Evolutionary conservation across 2,797 vertebrate species (phyloP).

Genomic region (Poeciliopsis paucimaculata): DNA sequence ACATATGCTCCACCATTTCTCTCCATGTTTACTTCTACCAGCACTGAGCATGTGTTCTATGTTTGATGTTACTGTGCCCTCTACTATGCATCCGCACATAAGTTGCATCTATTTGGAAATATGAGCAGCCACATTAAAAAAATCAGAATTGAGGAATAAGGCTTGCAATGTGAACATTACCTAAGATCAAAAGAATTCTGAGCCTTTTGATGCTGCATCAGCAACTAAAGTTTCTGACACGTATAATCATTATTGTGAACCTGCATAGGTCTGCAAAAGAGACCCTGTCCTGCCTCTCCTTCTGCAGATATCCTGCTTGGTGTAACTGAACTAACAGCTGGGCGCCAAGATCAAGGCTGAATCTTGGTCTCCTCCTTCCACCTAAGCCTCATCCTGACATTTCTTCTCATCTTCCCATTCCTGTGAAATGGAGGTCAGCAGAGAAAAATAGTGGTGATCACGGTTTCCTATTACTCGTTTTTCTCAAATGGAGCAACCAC

Average conservation of each 20-base stretch:
- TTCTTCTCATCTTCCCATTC: not conserved
- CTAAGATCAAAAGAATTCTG: not conserved
- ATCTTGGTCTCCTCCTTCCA: not conserved
- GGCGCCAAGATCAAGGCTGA: not conserved
- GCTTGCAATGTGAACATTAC: too few relatives aligned
- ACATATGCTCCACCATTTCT: too few relatives aligned
- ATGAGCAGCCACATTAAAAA: too few relatives aligned
- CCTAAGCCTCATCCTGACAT: not conserved
- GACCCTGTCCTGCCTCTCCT: not conserved
- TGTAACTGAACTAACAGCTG: not conserved
- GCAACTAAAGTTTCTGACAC: not conserved
- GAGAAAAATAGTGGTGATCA: not conserved
- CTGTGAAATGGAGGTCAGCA: not conserved
- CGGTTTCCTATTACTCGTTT: not conserved
- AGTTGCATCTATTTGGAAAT: not conserved
- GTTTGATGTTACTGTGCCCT: too few relatives aligned
- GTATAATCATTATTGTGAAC: not conserved
- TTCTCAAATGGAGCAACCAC: not conserved
- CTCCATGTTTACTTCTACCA: not conserved
- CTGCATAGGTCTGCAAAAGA: not conserved
- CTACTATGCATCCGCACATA: too few relatives aligned
- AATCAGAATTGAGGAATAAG: too few relatives aligned
- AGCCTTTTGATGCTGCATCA: not conserved
- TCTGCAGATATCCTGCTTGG: not conserved
- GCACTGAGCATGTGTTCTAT: too few relatives aligned